Evolutionary conservation across 2,797 vertebrate species (phyloP).

Genomic region (Spea hammondii): DNA sequence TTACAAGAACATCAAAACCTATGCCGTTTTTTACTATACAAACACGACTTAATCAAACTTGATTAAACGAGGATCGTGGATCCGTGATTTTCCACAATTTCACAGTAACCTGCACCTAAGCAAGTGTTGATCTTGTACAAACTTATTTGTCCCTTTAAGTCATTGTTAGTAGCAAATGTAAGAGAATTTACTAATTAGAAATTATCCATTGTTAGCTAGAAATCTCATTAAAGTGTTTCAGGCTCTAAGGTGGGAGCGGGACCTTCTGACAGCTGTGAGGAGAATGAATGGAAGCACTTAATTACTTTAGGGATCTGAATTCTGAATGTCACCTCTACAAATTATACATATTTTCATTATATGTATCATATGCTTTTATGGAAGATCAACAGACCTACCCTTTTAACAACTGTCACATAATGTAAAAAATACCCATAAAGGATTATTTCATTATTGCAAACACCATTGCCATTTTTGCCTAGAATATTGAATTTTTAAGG

Average conservation of each 20-base stretch:
- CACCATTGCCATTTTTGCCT: too few species aligned
- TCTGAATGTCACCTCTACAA: constrained; percentile 56
- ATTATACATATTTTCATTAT: constrained; percentile 10
- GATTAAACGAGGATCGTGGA: constrained; percentile 23
- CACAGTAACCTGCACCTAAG: constrained; percentile 7
- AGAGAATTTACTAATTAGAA: constrained; percentile 75
- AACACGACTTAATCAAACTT: neutral
- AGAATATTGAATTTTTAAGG: too few species aligned
- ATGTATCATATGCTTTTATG: neutral
- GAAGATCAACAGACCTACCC: too few species aligned
- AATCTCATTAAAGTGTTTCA: constrained; percentile 72
- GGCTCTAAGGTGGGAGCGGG: constrained; percentile 58
- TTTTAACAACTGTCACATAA: too few species aligned
- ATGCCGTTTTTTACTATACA: constrained; percentile 13
- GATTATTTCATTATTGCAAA: too few species aligned
- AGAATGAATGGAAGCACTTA: constrained; percentile 57
- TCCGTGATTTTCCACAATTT: constrained; percentile 21
- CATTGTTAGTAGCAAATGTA: constrained; percentile 63
- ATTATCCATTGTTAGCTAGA: constrained; percentile 69
- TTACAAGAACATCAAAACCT: neutral
- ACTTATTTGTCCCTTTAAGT: constrained; percentile 63
- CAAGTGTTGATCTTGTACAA: constrained; percentile 19
- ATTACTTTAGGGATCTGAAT: constrained; percentile 65
- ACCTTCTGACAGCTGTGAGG: constrained; percentile 48
- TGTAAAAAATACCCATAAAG: too few species aligned